phyloP scores from a whole-genome alignment of 2,113 vertebrate species.

The Periophthalmus modestus region DNA sequence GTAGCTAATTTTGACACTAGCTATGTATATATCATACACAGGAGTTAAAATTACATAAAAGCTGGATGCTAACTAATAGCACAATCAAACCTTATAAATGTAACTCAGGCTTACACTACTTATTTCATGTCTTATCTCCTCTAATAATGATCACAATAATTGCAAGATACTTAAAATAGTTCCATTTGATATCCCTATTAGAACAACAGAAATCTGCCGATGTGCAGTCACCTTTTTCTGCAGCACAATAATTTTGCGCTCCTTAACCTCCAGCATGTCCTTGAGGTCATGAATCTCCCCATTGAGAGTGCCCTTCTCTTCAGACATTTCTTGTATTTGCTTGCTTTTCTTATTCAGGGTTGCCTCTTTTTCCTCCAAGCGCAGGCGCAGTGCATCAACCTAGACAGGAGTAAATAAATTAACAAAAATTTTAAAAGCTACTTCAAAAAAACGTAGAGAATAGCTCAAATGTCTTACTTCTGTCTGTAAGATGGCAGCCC shows the following conservation, averaged over 20 bases:
- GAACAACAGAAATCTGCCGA: background rate
- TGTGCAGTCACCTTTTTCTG: slow-evolving; percentile 90
- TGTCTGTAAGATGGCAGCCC: slow-evolving; percentile 96
- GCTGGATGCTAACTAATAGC: no score
- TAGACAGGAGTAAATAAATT: slow-evolving; percentile 46
- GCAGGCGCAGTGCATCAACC: slow-evolving; percentile 93
- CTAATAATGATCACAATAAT: no score
- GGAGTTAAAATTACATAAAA: no score
- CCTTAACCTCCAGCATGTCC: slow-evolving; percentile 98
- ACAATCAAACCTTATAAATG: no score
- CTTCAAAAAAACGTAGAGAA: no score
- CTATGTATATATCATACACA: no score
- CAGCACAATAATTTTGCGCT: slow-evolving; percentile 95
- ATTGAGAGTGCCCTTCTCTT: slow-evolving; percentile 96
- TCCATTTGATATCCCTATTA: background rate
- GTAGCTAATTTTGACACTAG: no score
- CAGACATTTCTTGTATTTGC: slow-evolving; percentile 97
- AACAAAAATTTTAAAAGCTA: no score
- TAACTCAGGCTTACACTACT: no score
- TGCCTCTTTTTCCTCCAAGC: slow-evolving; percentile 95
- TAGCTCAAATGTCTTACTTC: slow-evolving; percentile 80
- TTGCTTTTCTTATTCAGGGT: slow-evolving; percentile 98
- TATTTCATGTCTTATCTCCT: no score
- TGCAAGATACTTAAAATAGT: background rate
- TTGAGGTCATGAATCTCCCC: slow-evolving; percentile 98